Conservation (phyloP, 2,113 vertebrate genomes). For the Eonycteris spelaea region DNA sequence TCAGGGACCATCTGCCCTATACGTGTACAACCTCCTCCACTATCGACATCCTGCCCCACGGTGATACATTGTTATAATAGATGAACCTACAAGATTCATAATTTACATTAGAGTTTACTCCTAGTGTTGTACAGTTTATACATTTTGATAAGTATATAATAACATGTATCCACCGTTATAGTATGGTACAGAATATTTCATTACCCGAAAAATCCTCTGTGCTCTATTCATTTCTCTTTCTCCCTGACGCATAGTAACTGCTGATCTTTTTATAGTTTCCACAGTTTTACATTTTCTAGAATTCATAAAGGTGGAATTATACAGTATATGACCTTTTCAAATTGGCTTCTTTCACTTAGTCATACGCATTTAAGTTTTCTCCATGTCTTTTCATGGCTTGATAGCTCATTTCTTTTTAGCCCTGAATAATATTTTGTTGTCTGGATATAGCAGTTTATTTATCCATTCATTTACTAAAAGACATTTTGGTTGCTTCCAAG, state of each 20-base stretch:
- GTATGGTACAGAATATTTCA: background rate
- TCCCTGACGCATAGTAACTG: background rate
- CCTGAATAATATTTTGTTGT: background rate
- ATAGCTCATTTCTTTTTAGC: background rate
- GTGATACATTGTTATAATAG: background rate
- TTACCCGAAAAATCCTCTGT: background rate
- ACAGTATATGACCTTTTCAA: background rate
- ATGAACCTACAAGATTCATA: background rate
- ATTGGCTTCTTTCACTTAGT: background rate
- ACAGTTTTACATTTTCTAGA: background rate
- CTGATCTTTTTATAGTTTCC: background rate
- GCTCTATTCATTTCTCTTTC: background rate
- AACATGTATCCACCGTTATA: background rate
- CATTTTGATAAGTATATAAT: background rate
- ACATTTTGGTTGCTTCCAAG: background rate
- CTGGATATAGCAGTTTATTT: background rate
- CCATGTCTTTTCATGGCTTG: background rate
- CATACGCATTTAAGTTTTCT: background rate
- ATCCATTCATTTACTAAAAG: background rate
- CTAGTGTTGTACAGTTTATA: background rate
- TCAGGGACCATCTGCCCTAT: too few species aligned
- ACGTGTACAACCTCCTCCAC: background rate
- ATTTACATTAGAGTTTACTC: background rate
- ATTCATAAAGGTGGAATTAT: background rate
- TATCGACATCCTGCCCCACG: background rate